Conservation (phyloP, 2,888 invertebrate genomes). For the Steinernema hermaphroditum region DNA sequence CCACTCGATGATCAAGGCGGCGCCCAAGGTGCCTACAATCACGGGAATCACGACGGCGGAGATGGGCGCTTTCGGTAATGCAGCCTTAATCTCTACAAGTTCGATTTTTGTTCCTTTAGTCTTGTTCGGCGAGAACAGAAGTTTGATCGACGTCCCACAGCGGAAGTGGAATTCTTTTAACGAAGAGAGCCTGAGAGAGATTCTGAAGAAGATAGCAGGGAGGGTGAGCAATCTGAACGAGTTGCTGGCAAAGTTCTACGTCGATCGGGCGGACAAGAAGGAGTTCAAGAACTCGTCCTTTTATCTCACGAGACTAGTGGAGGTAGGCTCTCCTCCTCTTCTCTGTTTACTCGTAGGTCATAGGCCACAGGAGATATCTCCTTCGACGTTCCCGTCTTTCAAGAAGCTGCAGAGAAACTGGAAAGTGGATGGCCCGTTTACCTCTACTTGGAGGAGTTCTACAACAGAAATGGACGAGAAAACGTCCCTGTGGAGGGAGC, state of each 20-base stretch:
- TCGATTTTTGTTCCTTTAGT: background rate
- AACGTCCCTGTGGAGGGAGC: slow-evolving; percentile 20
- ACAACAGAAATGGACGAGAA: slow-evolving; percentile 10
- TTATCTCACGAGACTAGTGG: background rate
- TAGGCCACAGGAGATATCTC: background rate
- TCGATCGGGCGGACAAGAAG: background rate
- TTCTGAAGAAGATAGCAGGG: background rate
- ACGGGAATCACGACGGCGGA: slow-evolving; percentile 15
- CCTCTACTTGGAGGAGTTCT: slow-evolving; percentile 22
- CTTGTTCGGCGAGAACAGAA: background rate
- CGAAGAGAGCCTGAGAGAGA: background rate
- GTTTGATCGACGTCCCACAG: slow-evolving; percentile 18
- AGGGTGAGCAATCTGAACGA: background rate
- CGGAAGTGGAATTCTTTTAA: slow-evolving; percentile 15
- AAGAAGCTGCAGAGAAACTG: slow-evolving; percentile 18
- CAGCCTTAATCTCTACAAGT: background rate
- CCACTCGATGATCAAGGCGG: slow-evolving; percentile 19
- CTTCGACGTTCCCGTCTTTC: slow-evolving; percentile 12
- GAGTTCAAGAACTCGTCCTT: slow-evolving; percentile 19
- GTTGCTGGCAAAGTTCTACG: background rate
- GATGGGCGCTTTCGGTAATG: slow-evolving; percentile 18
- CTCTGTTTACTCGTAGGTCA: background rate
- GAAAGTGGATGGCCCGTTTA: slow-evolving; percentile 19
- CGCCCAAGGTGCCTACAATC: slow-evolving; percentile 19
- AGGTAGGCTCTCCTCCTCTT: background rate